Evolutionary conservation across 2,113 vertebrate species (phyloP), one percentile per base, ranked within the genome.

Genomic region (Arvicanthis niloticus): DNA sequence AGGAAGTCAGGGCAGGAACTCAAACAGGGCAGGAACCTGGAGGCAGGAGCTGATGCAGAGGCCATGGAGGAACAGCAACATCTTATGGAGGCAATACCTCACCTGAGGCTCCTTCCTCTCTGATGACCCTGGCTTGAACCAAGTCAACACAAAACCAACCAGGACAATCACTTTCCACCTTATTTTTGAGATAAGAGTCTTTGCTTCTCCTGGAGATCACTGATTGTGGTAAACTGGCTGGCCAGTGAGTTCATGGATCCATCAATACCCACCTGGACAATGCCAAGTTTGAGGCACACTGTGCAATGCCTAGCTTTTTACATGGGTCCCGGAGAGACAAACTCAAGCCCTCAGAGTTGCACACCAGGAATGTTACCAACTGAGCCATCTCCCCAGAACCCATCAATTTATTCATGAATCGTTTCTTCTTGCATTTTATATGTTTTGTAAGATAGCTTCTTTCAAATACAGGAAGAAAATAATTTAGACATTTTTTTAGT

Each of bases 391-490:
- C 51, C 77, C 19, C 19, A 56, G 53, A 5, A 24, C 53, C 19
- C 51, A 60, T 82, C 60, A 60, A 40, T 82, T 93, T 88, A 19
- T 88, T 91, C 17, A 80, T 2, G 17, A 7, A 89, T 16, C 17
- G n/a, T 80, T 85, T 29, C 29, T 91, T 95, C 77, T 95, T 93
- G 21, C 15, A 91, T 84, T 48, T 93, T 93, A 82, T 37, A 84
- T n/a, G 48, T 26, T 91, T 53, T 51, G 51, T 56, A 19, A 29
- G 34, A 85, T 75, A 92, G 48, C 58, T 51, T 89, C 60, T 93
- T 87, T 78, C 60, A 65, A 91, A 72, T 80, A 68, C 40, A 86
- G 42, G 26, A 73, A 86, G 56, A 89, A 73, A 10, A 88, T 77
- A 40, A 85, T 82, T 92, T 76, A 82, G 58, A 91, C 94, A 10